phyloP scores from a whole-genome alignment of 2,797 vertebrate genomes.

The Tauraco hartlaubi region DNA sequence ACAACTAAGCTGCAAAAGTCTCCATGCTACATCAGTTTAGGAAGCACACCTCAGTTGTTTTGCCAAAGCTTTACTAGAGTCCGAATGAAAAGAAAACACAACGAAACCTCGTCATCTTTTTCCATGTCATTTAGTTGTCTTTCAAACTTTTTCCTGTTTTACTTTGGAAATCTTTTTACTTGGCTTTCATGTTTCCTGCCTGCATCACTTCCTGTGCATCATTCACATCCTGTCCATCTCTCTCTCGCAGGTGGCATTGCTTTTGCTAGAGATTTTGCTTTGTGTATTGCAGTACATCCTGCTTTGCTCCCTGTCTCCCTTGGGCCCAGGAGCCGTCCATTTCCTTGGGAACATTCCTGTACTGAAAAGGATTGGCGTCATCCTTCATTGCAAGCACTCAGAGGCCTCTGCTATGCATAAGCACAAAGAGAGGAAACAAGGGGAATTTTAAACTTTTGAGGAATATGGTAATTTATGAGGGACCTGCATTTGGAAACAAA shows the following conservation, averaged over 20 bases:
- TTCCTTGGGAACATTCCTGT: slow-evolving; percentile 70
- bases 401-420: slow-evolving; percentile 5
- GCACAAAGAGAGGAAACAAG: slow-evolving; percentile 63
- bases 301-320: slow-evolving; percentile 34
- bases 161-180: slow-evolving; percentile 41
- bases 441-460: slow-evolving; percentile 54
- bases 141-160: slow-evolving; percentile 66
- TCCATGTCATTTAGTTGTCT: slow-evolving; percentile 23
- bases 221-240: slow-evolving; percentile 54
- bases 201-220: slow-evolving; percentile 68
- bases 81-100: background rate
- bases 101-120: background rate
- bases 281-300: slow-evolving; percentile 57
- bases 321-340: background rate
- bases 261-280: slow-evolving; percentile 31
- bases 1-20: background rate
- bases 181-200: slow-evolving; percentile 55
- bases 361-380: slow-evolving; percentile 48
- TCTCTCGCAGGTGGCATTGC: slow-evolving; percentile 38
- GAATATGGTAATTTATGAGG: slow-evolving; percentile 43
- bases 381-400: background rate
- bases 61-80: background rate
- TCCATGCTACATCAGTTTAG: background rate
- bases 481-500: background rate
- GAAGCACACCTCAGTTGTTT: background rate